These are phyloP conservation scores for Tetrao urogallus DNA, from an alignment of 2,113 vertebrate genomes.

Conservation along the genomic window DNA sequence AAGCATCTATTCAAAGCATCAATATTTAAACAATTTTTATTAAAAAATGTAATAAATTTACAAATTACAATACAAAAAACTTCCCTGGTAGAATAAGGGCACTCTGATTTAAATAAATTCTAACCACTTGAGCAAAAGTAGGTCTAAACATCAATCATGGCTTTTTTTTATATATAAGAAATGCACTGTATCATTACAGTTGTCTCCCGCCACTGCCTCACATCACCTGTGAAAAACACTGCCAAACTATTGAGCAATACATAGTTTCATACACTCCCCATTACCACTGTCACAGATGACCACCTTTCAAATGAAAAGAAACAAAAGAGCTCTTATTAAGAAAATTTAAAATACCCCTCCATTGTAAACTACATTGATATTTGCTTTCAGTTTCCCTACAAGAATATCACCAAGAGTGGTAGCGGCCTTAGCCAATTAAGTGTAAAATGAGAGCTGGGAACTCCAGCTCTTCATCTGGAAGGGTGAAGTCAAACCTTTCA, in stretches of 20 bases:
- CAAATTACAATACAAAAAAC: neutral
- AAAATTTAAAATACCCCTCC: neutral
- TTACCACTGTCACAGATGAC: neutral
- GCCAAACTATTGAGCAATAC: neutral
- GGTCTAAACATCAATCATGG: neutral
- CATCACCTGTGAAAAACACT: neutral
- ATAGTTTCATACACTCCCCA: neutral
- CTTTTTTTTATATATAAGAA: neutral
- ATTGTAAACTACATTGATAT: neutral
- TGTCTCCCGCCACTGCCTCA: neutral
- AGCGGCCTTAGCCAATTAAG: neutral
- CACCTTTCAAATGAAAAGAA: neutral
- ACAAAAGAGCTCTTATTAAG: neutral
- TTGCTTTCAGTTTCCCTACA: neutral
- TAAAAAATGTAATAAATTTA: neutral
- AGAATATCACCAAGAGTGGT: fast-evolving
- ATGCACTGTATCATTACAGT: neutral
- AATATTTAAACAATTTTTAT: neutral
- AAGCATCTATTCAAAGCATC: neutral
- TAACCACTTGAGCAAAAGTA: neutral
- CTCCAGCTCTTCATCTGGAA: neutral
- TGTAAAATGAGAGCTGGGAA: neutral
- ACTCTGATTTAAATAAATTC: neutral
- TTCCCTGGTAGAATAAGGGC: neutral
- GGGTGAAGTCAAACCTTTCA: neutral